Conservation (phyloP, 2,888 invertebrate genomes). For the Mycalesis mineus region DNA sequence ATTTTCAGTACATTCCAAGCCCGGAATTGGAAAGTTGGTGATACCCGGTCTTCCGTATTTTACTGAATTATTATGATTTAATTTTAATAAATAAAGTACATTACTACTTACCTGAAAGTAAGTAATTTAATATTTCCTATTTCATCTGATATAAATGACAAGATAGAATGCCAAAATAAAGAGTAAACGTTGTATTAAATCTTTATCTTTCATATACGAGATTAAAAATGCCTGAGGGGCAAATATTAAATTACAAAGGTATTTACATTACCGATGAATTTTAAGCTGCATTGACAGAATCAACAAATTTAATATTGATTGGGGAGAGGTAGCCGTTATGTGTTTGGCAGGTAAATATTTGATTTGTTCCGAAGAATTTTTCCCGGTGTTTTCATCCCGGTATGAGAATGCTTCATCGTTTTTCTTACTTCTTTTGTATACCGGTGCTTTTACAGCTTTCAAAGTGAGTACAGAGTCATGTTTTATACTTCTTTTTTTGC, state of each 20-base stretch:
- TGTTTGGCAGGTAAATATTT: conserved; percentile 22
- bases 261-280: background rate
- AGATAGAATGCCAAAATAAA: too few relatives aligned
- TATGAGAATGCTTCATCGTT: conserved; percentile 14
- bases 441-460: conserved; percentile 13
- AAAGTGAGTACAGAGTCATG: conserved; percentile 11
- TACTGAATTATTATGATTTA: too few relatives aligned
- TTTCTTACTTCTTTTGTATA: conserved; percentile 8
- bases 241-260: background rate
- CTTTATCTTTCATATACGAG: background rate
- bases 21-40: too few relatives aligned
- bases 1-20: too few relatives aligned
- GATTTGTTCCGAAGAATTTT: conserved; percentile 16
- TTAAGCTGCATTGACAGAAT: conserved; percentile 13
- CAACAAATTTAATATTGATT: conserved; percentile 25
- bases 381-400: conserved; percentile 3
- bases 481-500: background rate
- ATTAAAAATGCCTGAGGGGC: background rate
- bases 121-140: too few relatives aligned
- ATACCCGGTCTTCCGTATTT: too few relatives aligned
- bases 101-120: too few relatives aligned
- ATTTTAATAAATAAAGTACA: too few relatives aligned
- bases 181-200: too few relatives aligned
- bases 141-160: too few relatives aligned
- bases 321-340: conserved; percentile 10